Evolutionary conservation across 64 coral and sea anemone genomes (phyloP), one percentile per base, ranked within the genome.

Genomic region (Montipora cactus): DNA sequence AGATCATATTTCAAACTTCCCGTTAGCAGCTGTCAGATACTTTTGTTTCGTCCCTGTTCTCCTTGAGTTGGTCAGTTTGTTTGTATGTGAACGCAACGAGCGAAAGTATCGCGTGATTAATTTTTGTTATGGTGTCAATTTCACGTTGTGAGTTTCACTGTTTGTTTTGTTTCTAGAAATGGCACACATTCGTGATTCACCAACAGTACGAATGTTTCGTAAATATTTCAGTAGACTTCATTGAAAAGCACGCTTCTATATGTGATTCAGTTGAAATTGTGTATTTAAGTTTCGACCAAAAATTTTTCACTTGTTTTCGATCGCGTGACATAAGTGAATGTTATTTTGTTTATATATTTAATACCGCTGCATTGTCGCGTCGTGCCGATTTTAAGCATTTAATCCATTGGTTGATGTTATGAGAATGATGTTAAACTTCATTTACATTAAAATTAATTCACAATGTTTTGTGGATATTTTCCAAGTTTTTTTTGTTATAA

Each of bases 71-170:
- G 21, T 22, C 68, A 4, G 4, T 25, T 49, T 20, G 6, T 28
- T 81, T 10, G 7, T 44, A 22, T 61, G 22, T 81, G 12, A 4
- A 59, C 59, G 16, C 28, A 37, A 46, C 5, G 5, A 84, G 15
- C 19, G 66, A 18, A 22, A 50, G 62, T 69, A 50, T 71, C 62
- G 82, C 62, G 64, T 72, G 66, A 86, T 6, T 22, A 71, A 50
- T 72, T 86, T 37, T 83, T 72, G 37, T 18, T 19, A 7, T 71
- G 82, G 62, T 70, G 82, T 86, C 67, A 51, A 84, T 86, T 86
- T 86, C 82, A 50, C 59, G 11, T 2, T 4, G 28, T 67, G 81
- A 47, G 15, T 44, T 71, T 58, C 58, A 50, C 46, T 37, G 76
- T 5, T 15, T 76, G 74, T 19, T 47, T 57, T 46, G 6, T 47